A percentile compares a stretch with the other conserved stretches of the same genome.
Conservation (phyloP, 2,113 vertebrate genomes). For the Acrocephalus arundinaceus region DNA sequence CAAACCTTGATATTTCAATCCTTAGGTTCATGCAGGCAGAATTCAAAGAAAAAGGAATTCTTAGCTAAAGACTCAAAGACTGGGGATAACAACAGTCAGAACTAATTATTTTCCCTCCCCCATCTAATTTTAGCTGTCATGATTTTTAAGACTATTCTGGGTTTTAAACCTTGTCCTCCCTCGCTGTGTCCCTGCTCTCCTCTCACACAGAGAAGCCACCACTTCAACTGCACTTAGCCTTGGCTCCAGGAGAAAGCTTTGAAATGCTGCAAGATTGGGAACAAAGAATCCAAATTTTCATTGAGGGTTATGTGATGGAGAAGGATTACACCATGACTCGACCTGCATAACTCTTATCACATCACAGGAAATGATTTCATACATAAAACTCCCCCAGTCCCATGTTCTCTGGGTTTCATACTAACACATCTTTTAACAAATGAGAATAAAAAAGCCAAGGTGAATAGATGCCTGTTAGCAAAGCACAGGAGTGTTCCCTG, state of each 20-base stretch:
- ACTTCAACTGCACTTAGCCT: neutral
- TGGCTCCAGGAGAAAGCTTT: neutral
- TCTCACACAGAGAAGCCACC: neutral
- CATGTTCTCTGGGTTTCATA: neutral
- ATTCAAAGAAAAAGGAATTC: neutral
- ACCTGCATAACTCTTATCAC: neutral
- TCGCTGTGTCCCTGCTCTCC: neutral
- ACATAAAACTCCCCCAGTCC: neutral
- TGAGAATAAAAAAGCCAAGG: neutral
- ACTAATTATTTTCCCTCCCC: neutral
- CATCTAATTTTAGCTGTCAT: neutral
- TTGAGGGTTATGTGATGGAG: neutral
- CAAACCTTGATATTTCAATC: neutral
- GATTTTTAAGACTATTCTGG: neutral
- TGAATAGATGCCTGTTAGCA: neutral
- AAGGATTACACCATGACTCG: neutral
- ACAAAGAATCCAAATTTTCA: neutral
- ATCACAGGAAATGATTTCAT: neutral
- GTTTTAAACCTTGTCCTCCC: neutral
- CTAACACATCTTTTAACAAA: neutral
- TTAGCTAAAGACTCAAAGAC: neutral
- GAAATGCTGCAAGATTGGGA: neutral
- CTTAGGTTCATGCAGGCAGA: neutral
- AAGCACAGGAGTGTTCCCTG: neutral
- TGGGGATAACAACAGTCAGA: neutral